Base-by-base conservation (phyloP, 2,113 vertebrate species). In the Lepus europaeus region DNA sequence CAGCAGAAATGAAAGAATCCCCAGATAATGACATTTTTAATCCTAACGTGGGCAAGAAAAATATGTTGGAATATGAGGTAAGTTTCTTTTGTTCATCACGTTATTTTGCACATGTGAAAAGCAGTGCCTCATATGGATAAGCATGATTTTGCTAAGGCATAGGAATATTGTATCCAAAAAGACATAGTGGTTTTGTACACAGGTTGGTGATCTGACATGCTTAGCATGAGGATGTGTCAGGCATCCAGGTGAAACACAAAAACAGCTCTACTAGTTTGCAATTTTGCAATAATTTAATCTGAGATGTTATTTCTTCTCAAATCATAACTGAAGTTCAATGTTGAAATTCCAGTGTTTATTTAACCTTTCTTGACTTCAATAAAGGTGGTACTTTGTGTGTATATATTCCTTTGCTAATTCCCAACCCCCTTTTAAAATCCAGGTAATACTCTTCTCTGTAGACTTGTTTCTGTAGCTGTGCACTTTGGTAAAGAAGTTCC, bases 401-500 rank as follows among this genome's bases (percentile, higher is more conserved):
- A 17, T 78, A 29, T 2, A 23, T 49, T 66, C 19, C 6, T 53
- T 49, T 64, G 13, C 19, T 91, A 12, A 81, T 25, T 49, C 1
- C 27, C 19, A 59, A 17, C 29, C 12, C 10, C 20, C 12, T 63
- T 68, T 93, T 68, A 53, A 17, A 49, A 10, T 79, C 33, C 56
- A 53, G 80, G 36, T 4, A 83, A 73, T 23, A 10, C 0, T 27
- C 5, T 16, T 87, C 25, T 90, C 31, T 59, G 45, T 22, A 69
- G 90, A 86, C 22, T 31, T 90, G 20, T 70, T 82, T 87, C 76
- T 68, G 31, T 5, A 83, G 66, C 36, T 88, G 56, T 74, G 84
- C 39, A 19, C 20, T 78, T 79, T 81, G 83, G 49, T 45, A n/a
- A 63, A 88, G 59, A 90, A 29, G 93, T 95, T 95, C 83, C 80